Percentiles rank a stretch among this genome's conserved stretches.
phyloP scores from a whole-genome alignment of 2,888 invertebrate genomes.

The Pachliopta kotzebuea region DNA sequence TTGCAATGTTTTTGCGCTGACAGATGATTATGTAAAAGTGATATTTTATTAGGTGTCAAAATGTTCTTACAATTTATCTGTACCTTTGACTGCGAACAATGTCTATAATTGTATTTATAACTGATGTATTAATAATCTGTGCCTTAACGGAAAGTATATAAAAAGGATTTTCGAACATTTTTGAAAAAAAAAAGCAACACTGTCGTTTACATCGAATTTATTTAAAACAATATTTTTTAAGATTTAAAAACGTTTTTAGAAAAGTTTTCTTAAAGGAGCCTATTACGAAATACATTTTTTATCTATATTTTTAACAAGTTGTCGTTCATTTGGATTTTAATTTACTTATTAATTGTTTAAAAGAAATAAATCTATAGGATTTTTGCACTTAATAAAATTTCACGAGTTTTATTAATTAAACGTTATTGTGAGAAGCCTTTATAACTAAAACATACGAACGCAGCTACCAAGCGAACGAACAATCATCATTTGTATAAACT shows the following conservation, averaged over 20 bases:
- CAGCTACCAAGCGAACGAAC: slow-evolving; percentile 23
- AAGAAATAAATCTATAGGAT: background rate
- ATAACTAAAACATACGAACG: slow-evolving; percentile 21
- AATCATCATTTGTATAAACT: slow-evolving; percentile 18
- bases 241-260: background rate
- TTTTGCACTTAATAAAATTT: slow-evolving; percentile 27
- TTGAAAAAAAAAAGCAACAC: background rate
- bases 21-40: slow-evolving; percentile 29
- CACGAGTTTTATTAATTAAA: slow-evolving; percentile 3
- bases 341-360: slow-evolving; percentile 7
- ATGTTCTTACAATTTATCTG: slow-evolving; percentile 8
- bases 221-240: slow-evolving; percentile 5
- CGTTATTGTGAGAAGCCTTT: slow-evolving; percentile 1
- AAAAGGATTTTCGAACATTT: slow-evolving; percentile 6
- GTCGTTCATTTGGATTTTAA: background rate
- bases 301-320: background rate
- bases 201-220: slow-evolving; percentile 26
- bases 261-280: background rate
- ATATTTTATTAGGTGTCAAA: slow-evolving; percentile 28
- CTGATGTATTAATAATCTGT: slow-evolving; percentile 16
- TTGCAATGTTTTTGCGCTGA: slow-evolving; percentile 33
- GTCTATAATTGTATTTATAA: slow-evolving; percentile 8
- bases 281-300: background rate
- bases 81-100: background rate
- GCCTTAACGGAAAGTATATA: slow-evolving; percentile 16